Evolutionary conservation across 2,797 vertebrate species (phyloP), one percentile per base, ranked within the genome.

Genomic region (Todus mexicanus): DNA sequence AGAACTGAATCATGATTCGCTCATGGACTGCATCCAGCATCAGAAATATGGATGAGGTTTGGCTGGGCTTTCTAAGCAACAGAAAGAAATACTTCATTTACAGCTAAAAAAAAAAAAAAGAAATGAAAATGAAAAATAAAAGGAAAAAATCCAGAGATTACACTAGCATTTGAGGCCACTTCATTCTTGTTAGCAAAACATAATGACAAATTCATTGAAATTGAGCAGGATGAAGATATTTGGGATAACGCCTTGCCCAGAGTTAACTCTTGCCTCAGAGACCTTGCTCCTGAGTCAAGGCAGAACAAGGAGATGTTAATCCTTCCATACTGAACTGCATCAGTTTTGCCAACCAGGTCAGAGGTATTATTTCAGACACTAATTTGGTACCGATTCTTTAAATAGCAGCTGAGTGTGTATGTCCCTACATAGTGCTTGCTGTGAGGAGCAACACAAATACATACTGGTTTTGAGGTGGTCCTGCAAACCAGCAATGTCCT

Each of bases 11-110:
- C 56, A 81, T 48, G 48, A 84, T 89, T 92, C 3, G 4, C 31
- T 93, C 66, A 73, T 60, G 73, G 91, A 93, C 45, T 25, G n/a
- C 43, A 56, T 93, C 80, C 88, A 94, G 33, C 22, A 3, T 76
- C 25, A 94, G 74, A 92, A 96, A 82, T 89, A 94, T 31, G 72
- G 85, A 90, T 87, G 60, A 89, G 92, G 5, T 90, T 91, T 90
- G 85, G 53, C 77, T 83, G 31, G 48, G 54, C 17, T 92, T 92
- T 85, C 81, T 65, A 75, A 70, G 53, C 51, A 94, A 74, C 50
- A 89, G 59, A 82, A 90, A 89, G 15, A 93, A 93, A 79, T 76
- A 45, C 8, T 93, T 89, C 53, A 59, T 73, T 84, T 40, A 18
- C 29, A 51, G 40, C 4, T 83, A n/a, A 51, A 59, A 47, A 17